phyloP scores from a whole-genome alignment of 2,888 invertebrate species.

The Pristionchus entomophagus region DNA sequence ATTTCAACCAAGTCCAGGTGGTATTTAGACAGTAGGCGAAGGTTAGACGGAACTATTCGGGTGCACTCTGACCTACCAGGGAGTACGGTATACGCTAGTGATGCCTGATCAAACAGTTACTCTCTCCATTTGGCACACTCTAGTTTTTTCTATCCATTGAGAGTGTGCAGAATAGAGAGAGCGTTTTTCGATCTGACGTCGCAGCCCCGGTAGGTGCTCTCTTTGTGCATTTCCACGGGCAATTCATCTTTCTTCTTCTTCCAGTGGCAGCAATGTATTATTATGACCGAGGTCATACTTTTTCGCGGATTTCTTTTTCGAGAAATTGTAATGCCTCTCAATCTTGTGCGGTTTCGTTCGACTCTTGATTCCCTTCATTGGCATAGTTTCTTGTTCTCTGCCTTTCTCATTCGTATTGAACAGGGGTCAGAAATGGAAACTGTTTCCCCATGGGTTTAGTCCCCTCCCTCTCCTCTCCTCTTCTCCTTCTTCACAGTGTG shows the following conservation, averaged over 20 bases:
- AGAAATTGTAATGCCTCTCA: not conserved
- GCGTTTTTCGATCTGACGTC: too few species aligned
- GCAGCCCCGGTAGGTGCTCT: not conserved
- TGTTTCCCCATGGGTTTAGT: constrained; percentile 37
- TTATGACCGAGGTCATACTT: constrained; percentile 3
- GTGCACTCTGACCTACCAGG: not conserved
- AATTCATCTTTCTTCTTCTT: not conserved
- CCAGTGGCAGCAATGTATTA: not conserved
- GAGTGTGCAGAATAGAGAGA: not conserved
- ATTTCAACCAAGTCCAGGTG: constrained; percentile 2
- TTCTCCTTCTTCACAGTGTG: not conserved
- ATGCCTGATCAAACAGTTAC: too few species aligned
- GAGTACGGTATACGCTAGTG: not conserved
- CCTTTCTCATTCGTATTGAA: not conserved
- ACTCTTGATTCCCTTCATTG: not conserved
- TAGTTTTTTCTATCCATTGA: too few species aligned
- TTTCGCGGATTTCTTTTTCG: not conserved
- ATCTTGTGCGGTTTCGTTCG: not conserved
- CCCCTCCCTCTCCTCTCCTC: not conserved
- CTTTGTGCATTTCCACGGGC: not conserved
- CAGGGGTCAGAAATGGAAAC: constrained; percentile 10
- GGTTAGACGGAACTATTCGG: not conserved
- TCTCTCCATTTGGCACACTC: too few species aligned
- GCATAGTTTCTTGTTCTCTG: not conserved
- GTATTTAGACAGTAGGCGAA: not conserved